phyloP scores from a whole-genome alignment of 2,888 invertebrate genomes.

The Yponomeuta evonymella region DNA sequence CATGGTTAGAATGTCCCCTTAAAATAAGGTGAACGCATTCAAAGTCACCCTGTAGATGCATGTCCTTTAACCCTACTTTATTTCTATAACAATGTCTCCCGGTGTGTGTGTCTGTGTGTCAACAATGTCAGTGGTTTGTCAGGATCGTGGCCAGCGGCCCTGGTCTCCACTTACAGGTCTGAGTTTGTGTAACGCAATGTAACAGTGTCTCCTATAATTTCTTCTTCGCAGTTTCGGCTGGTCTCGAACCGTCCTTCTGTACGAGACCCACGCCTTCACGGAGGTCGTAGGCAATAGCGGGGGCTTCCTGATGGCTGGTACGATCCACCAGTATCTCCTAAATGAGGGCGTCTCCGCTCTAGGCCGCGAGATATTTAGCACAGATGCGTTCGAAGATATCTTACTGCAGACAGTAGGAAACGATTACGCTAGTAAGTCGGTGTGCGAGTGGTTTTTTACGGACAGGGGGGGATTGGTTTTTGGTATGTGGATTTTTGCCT shows the following conservation, averaged over 20 bases:
- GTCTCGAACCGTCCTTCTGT: conserved; percentile 83
- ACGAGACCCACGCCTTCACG: conserved; percentile 82
- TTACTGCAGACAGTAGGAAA: conserved; percentile 67
- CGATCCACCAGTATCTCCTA: conserved; percentile 78
- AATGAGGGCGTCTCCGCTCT: conserved; percentile 41
- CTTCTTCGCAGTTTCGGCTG: conserved; percentile 79
- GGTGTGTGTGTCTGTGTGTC: no score
- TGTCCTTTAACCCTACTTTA: no score
- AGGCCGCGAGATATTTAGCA: conserved; percentile 50
- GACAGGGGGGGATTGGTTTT: conserved; percentile 15
- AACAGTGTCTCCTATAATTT: not conserved
- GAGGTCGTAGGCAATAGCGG: conserved; percentile 82
- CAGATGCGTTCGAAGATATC: conserved; percentile 66
- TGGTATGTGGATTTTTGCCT: conserved; percentile 15
- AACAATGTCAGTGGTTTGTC: no score
- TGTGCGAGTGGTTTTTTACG: conserved; percentile 22
- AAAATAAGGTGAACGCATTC: no score
- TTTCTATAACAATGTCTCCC: no score
- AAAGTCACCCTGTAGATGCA: no score
- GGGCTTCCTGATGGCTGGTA: conserved; percentile 85
- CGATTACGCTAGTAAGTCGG: conserved; percentile 73
- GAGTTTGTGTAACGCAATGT: no score
- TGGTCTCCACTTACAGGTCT: no score
- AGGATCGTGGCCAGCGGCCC: no score
- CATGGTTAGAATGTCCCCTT: no score